A percentile compares a stretch with the other conserved stretches of the same genome.
Evolutionary conservation across 2,888 invertebrate genomes (phyloP).

Genomic region (Ischnura elegans): DNA sequence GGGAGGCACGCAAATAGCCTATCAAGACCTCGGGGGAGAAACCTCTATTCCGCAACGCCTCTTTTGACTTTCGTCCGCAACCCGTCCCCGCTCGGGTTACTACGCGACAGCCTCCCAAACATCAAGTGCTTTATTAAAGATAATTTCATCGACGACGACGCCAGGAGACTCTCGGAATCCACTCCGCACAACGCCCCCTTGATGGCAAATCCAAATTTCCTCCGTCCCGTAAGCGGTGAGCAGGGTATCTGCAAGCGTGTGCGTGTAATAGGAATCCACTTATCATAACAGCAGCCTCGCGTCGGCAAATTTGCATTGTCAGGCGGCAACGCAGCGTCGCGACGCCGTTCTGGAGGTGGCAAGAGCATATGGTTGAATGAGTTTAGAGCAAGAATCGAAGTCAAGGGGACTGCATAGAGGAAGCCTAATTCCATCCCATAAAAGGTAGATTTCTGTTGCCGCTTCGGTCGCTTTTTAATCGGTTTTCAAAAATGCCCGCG

Average conservation of each 20-base stretch:
- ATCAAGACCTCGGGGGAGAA: background rate
- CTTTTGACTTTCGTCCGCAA: background rate
- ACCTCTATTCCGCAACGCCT: background rate
- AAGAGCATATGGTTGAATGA: background rate
- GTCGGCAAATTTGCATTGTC: constrained; percentile 9
- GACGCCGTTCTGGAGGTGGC: background rate
- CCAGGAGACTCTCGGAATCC: background rate
- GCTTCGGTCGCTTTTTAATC: too few relatives aligned
- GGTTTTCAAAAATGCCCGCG: too few relatives aligned
- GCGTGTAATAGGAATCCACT: constrained; percentile 8
- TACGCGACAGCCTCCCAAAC: background rate
- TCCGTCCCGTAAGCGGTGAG: background rate
- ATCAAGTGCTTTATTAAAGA: background rate
- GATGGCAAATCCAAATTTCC: constrained; percentile 26
- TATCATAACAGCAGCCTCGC: background rate
- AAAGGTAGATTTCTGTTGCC: too few relatives aligned
- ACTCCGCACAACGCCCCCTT: background rate
- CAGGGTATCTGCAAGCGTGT: too few relatives aligned
- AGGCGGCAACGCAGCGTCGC: background rate
- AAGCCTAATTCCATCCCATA: too few relatives aligned
- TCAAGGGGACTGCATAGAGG: background rate
- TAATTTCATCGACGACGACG: background rate
- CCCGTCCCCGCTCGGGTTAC: background rate
- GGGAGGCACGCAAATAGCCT: background rate
- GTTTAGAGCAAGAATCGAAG: background rate